Evolutionary conservation across 1,140 invertebrate genomes (phyloP).

Genomic region (Zophobas atratus): DNA sequence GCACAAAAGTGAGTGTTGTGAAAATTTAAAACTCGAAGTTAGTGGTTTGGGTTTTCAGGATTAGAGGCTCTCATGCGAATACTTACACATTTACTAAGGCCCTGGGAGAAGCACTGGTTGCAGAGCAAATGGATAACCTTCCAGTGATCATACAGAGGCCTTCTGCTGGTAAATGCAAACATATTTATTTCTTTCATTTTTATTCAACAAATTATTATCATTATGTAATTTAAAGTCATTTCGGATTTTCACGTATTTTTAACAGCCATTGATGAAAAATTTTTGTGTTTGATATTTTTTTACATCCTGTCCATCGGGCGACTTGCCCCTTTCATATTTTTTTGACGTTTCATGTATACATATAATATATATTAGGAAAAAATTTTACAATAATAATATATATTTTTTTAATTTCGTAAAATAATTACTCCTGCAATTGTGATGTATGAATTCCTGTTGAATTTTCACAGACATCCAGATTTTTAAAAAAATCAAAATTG

Average conservation of each 20-base stretch:
- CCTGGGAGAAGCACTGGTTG: slow-evolving; percentile 83
- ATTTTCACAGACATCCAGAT: too few relatives aligned
- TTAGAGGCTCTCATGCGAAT: slow-evolving; percentile 83
- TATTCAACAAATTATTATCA: not conserved
- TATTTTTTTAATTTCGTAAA: too few relatives aligned
- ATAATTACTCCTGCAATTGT: too few relatives aligned
- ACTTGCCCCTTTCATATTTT: too few relatives aligned
- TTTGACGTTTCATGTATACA: too few relatives aligned
- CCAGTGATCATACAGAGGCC: slow-evolving; percentile 91
- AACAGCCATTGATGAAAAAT: too few relatives aligned
- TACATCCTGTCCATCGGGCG: too few relatives aligned
- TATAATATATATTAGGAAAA: too few relatives aligned
- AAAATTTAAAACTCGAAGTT: not conserved
- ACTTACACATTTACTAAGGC: slow-evolving; percentile 94
- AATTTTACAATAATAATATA: too few relatives aligned
- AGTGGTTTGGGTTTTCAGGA: slow-evolving; percentile 59
- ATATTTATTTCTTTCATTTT: not conserved
- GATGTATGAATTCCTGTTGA: too few relatives aligned
- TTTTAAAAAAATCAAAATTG: too few relatives aligned
- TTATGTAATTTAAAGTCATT: not conserved
- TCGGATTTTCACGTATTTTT: not conserved
- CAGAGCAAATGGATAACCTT: slow-evolving; percentile 73
- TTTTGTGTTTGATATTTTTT: too few relatives aligned
- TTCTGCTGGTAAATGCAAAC: slow-evolving; percentile 79
- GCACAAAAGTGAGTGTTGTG: slow-evolving; percentile 57